Evolutionary conservation across 2,113 vertebrate species (phyloP), one percentile per base, ranked within the genome.

Genomic region (Dicrurus megarhynchus): DNA sequence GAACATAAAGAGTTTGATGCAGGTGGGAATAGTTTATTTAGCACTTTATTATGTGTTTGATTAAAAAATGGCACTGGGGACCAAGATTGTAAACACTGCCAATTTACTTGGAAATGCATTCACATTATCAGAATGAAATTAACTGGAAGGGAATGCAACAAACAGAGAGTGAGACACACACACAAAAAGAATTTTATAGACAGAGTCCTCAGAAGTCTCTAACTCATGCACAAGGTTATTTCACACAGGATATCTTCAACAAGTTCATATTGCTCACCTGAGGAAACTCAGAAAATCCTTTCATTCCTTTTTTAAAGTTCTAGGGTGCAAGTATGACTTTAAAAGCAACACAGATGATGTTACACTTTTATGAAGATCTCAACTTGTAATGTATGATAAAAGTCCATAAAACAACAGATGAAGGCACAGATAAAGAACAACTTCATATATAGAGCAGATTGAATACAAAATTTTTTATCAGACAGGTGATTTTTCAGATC

Each of bases 1-100:
- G 86, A 92, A 84, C 64, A 90, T 73, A 70, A 83, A 86, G 79
- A 78, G 60, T 87, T 97, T 96, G 79, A 96, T 90, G 76, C 95
- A 96, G 93, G 93, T 97, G 95, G 96, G 93, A 97, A 96, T 68
- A 44, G 92, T 96, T 96, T 97, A 88, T 93, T 96, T 97, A 94
- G 88, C 95, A 88, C 96, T 96, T 97, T 96, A 97, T 93, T 95
- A 95, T 35, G 90, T 96, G 95, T 94, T 97, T 96, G 95, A 97
- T 96, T 96, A 97, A 96, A 96, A 96, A 97, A 92, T 59, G 52
- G 85, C 93, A 92, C 93, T 87, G 55, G 94, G 90, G 96, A 96
- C 65, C 4, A 11, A 81, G 37, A 93, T 0, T 81, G 83, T 95
- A 92, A 96, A 93, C 83, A 96, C 64, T 90, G 90, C 88, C 92